These are phyloP conservation scores for Gnathonemus echidnorhynchus DNA, from an alignment of 2,113 vertebrate genomes.

Conservation along the genomic window DNA sequence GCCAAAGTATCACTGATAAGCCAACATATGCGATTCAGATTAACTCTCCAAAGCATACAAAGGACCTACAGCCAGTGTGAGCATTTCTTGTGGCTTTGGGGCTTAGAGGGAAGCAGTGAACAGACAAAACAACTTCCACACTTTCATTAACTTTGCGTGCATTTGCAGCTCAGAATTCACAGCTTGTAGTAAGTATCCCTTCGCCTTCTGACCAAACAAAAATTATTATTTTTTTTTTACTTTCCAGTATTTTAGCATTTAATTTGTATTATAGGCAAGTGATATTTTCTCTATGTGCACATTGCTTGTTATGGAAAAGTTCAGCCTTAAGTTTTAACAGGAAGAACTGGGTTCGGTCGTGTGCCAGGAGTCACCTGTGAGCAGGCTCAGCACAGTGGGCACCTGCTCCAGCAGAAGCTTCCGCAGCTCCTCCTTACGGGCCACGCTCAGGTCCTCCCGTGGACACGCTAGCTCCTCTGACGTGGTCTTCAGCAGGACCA, in stretches of 20 bases:
- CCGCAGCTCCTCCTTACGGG: constrained; percentile 88
- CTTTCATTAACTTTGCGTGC: background rate
- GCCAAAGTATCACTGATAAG: background rate
- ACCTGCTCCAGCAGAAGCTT: constrained; percentile 94
- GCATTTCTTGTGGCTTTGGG: background rate
- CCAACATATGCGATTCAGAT: background rate
- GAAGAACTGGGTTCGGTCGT: background rate
- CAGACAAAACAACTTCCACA: background rate
- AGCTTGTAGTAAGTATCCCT: background rate
- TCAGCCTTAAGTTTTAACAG: background rate
- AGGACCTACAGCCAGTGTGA: background rate
- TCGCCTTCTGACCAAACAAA: background rate
- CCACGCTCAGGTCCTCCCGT: constrained; percentile 88
- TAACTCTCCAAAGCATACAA: background rate
- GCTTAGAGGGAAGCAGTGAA: background rate
- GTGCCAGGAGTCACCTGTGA: constrained; percentile 73
- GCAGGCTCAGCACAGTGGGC: constrained; percentile 82
- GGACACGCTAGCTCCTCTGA: constrained; percentile 95
- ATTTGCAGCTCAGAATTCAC: background rate
- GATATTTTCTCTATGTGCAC: background rate
- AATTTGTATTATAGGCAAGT: background rate
- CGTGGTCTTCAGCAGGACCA: constrained; percentile 94
- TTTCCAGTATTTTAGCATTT: background rate
- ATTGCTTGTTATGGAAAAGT: background rate
- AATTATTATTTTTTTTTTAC: background rate